phyloP scores from a whole-genome alignment of 2,113 vertebrate genomes.

The Lethenteron reissneri region DNA sequence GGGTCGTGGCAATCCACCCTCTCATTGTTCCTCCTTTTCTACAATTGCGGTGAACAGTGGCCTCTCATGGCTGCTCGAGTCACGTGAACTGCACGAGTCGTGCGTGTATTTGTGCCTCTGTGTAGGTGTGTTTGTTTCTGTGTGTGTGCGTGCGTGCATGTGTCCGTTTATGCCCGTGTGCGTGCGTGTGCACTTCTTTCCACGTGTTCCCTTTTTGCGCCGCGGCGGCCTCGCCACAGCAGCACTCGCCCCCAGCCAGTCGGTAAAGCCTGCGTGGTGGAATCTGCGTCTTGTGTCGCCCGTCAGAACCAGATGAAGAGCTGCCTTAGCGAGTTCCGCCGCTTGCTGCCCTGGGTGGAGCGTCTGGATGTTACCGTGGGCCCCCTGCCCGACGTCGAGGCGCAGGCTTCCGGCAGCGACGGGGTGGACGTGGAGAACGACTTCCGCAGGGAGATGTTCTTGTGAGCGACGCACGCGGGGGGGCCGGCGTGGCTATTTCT shows the following conservation, averaged over 20 bases:
- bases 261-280: too few relatives aligned
- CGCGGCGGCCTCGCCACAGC: too few relatives aligned
- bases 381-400: conserved; percentile 20
- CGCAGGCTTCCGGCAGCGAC: conserved; percentile 11
- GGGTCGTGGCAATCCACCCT: neutral
- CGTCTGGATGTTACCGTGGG: conserved; percentile 50
- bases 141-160: neutral
- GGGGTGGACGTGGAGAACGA: conserved; percentile 49
- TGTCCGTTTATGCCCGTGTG: too few relatives aligned
- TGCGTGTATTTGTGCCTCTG: too few relatives aligned
- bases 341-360: conserved; percentile 58
- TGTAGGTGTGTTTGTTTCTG: neutral
- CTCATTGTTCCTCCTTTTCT: neutral
- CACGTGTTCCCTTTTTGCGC: too few relatives aligned
- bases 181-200: too few relatives aligned
- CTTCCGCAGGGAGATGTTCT: conserved; percentile 82
- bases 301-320: conserved; percentile 45
- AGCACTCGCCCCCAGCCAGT: too few relatives aligned
- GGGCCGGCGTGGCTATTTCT: too few relatives aligned
- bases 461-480: conserved; percentile 32
- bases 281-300: too few relatives aligned
- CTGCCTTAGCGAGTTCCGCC: conserved; percentile 43
- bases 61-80: too few relatives aligned
- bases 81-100: too few relatives aligned
- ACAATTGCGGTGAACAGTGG: too few relatives aligned